Percentiles rank a stretch among this genome's conserved stretches.
phyloP scores from a whole-genome alignment of 2,888 invertebrate species.

The Machimus rusticus region DNA sequence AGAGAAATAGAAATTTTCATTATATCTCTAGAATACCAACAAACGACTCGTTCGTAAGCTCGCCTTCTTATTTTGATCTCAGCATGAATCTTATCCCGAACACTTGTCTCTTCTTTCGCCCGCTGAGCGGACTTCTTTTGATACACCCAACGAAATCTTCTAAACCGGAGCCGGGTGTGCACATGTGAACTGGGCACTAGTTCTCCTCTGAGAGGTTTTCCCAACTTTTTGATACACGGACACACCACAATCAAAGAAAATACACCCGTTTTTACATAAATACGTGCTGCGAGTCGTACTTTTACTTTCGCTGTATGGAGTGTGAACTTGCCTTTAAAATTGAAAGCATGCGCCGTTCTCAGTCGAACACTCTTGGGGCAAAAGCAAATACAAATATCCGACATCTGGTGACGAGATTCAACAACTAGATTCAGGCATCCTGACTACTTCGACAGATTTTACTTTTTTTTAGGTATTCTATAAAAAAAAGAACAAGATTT shows the following conservation, averaged over 20 bases:
- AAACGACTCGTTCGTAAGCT: not conserved
- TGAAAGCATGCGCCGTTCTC: not conserved
- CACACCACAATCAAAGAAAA: not conserved
- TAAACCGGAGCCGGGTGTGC: not conserved
- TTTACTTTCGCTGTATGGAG: slow-evolving; percentile 12
- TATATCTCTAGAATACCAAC: not conserved
- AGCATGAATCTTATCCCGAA: not conserved
- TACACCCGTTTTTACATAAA: not conserved
- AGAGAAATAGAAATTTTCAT: not conserved
- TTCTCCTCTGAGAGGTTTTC: not conserved
- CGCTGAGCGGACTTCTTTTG: not conserved
- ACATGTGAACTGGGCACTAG: not conserved
- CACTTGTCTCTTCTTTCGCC: not conserved
- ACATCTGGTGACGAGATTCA: slow-evolving; percentile 39
- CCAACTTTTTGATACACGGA: not conserved
- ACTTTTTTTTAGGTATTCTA: too few species aligned
- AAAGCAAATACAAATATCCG: not conserved
- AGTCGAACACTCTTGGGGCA: not conserved
- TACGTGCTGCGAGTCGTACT: not conserved
- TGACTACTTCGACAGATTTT: not conserved
- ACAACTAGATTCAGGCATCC: slow-evolving; percentile 11
- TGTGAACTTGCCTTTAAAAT: not conserved
- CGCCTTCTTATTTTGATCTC: not conserved
- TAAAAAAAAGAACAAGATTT: too few species aligned
- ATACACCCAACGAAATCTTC: not conserved